phyloP scores from a whole-genome alignment of 2,113 vertebrate genomes.

The Sylvilagus bachmani region DNA sequence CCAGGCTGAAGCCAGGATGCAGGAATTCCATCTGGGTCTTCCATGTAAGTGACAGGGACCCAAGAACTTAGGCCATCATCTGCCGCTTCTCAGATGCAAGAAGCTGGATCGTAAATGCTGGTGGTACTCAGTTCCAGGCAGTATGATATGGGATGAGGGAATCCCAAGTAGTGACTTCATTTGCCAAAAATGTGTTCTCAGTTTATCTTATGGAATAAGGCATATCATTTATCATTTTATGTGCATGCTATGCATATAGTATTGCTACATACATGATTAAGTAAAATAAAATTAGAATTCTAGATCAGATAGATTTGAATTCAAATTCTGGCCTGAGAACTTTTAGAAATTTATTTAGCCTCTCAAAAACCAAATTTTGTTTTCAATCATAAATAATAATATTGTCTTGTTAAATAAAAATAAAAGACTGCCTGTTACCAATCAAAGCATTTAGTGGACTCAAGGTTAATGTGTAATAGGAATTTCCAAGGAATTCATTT shows the following conservation, averaged over 20 bases:
- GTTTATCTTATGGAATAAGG: neutral
- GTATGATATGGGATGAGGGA: too few relatives aligned
- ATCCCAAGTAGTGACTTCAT: too few relatives aligned
- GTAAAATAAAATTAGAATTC: conserved; percentile 5
- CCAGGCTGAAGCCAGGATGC: too few relatives aligned
- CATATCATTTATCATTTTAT: neutral
- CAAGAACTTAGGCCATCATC: too few relatives aligned
- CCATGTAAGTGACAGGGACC: too few relatives aligned
- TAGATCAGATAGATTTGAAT: neutral
- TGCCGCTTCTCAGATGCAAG: too few relatives aligned
- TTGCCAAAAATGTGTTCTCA: neutral
- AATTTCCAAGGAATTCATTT: neutral
- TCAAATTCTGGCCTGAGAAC: neutral
- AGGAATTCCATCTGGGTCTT: too few relatives aligned
- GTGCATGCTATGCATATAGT: neutral
- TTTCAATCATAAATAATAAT: neutral
- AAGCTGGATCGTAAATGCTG: too few relatives aligned
- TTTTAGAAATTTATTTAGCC: neutral
- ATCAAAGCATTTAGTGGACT: neutral
- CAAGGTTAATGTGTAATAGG: neutral
- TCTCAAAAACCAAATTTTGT: neutral
- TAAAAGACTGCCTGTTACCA: neutral
- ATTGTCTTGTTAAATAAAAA: neutral
- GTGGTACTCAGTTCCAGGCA: too few relatives aligned
- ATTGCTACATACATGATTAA: neutral